Percentiles rank a stretch among this genome's conserved stretches.
phyloP scores from a whole-genome alignment of 2,797 vertebrate genomes.

The Microctenopoma steveboyesi region DNA sequence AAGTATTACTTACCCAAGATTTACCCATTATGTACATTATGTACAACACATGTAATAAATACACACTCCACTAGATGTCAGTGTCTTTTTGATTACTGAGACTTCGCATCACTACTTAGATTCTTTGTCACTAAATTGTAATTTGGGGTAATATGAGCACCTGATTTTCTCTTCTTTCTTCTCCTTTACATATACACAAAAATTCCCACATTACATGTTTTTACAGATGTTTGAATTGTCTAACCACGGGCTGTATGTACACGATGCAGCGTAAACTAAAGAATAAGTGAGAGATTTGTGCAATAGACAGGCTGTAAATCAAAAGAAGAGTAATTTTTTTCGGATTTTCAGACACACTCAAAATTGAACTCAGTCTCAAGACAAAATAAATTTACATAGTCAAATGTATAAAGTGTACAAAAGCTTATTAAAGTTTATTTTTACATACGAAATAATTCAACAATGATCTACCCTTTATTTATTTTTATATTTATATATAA shows the following conservation, averaged over 20 bases:
- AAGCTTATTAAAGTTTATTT: too few species aligned
- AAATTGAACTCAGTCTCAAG: too few species aligned
- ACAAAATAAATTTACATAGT: too few species aligned
- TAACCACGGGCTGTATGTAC: neutral
- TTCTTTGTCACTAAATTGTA: neutral
- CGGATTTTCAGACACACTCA: too few species aligned
- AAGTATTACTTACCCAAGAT: too few species aligned
- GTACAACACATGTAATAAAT: neutral
- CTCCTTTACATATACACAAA: neutral
- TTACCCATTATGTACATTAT: neutral
- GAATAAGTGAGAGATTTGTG: neutral
- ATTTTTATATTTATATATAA: too few species aligned
- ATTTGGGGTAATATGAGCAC: conserved; percentile 1
- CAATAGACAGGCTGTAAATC: neutral
- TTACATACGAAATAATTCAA: too few species aligned
- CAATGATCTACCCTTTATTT: too few species aligned
- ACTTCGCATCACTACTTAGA: neutral
- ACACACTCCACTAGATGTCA: conserved; percentile 54
- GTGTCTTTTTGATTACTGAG: neutral
- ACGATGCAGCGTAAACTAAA: neutral
- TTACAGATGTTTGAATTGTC: neutral
- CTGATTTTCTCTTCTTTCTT: neutral
- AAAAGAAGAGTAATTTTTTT: too few species aligned
- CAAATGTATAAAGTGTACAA: too few species aligned
- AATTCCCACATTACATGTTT: neutral